Evolutionary conservation across 2,113 vertebrate species (phyloP).

Genomic region (Ptyas mucosa): DNA sequence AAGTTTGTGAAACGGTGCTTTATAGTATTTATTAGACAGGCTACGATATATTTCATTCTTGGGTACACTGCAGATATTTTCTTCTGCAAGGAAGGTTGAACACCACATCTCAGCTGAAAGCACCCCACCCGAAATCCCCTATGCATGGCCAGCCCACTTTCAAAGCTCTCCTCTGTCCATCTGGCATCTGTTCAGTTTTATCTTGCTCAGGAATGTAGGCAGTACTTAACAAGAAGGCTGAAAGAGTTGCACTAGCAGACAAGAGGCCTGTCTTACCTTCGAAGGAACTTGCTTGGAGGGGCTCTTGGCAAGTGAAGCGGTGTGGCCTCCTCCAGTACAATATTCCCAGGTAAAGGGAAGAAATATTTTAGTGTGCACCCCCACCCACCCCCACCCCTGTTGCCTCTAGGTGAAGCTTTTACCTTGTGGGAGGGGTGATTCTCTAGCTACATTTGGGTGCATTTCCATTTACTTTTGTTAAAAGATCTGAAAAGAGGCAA

Average conservation of each 20-base stretch:
- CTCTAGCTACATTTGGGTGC: no score
- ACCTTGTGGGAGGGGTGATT: background rate
- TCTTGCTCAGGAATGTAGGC: conserved; percentile 23
- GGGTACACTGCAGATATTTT: background rate
- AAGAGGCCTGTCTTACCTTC: background rate
- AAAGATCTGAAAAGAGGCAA: background rate
- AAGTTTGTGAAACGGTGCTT: background rate
- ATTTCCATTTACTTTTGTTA: background rate
- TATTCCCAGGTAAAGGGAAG: conserved; percentile 11
- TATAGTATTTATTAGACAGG: background rate
- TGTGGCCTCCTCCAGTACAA: background rate
- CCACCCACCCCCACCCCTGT: no score
- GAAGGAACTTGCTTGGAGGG: background rate
- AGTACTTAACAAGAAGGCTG: background rate
- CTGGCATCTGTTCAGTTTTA: conserved; percentile 16
- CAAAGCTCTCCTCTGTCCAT: conserved; percentile 5
- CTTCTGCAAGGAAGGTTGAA: background rate
- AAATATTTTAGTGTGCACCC: background rate
- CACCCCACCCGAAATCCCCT: background rate
- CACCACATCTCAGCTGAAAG: background rate
- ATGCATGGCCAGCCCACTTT: background rate
- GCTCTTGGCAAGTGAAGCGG: background rate
- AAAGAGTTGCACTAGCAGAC: background rate
- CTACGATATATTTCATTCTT: background rate
- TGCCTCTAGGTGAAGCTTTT: background rate